Evolutionary conservation across 2,888 invertebrate genomes (phyloP).

Genomic region (Euproctis similis): DNA sequence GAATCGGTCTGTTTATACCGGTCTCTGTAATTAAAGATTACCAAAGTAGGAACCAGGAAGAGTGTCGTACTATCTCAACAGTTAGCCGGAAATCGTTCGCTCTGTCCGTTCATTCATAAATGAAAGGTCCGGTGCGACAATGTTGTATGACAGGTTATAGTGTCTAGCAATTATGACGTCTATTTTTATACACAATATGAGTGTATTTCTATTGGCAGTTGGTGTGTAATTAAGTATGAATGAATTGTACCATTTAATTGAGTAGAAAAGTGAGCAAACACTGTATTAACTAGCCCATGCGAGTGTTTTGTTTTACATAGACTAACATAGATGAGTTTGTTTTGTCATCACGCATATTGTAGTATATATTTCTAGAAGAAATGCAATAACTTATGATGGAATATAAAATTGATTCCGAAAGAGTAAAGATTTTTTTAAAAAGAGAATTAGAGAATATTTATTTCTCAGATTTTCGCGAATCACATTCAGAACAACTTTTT

Average conservation of each 20-base stretch:
- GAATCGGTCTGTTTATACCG: conserved; percentile 25
- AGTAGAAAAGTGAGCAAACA: conserved; percentile 65
- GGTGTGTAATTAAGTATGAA: conserved; percentile 63
- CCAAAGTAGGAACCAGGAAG: conserved; percentile 75
- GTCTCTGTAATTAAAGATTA: conserved; percentile 70
- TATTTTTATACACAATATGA: conserved; percentile 47
- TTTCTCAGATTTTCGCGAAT: too few species aligned
- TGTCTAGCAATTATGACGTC: conserved; percentile 38
- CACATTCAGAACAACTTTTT: too few species aligned
- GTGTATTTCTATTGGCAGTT: conserved; percentile 23
- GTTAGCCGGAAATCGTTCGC: conserved; percentile 74
- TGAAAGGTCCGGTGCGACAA: conserved; percentile 57
- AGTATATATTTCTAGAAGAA: too few species aligned
- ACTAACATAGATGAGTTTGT: conserved; percentile 27
- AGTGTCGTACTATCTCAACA: conserved; percentile 75
- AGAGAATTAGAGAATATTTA: too few species aligned
- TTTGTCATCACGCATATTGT: conserved; percentile 23
- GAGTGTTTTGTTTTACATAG: conserved; percentile 29
- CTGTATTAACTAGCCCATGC: conserved; percentile 42
- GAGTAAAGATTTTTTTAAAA: too few species aligned
- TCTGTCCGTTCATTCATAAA: conserved; percentile 76
- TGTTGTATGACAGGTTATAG: conserved; percentile 59
- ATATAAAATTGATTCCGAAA: too few species aligned
- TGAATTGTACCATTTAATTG: conserved; percentile 69
- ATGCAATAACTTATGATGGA: too few species aligned